phyloP scores from a whole-genome alignment of 2,797 vertebrate genomes.

The Lepilemur septentrionalis region DNA sequence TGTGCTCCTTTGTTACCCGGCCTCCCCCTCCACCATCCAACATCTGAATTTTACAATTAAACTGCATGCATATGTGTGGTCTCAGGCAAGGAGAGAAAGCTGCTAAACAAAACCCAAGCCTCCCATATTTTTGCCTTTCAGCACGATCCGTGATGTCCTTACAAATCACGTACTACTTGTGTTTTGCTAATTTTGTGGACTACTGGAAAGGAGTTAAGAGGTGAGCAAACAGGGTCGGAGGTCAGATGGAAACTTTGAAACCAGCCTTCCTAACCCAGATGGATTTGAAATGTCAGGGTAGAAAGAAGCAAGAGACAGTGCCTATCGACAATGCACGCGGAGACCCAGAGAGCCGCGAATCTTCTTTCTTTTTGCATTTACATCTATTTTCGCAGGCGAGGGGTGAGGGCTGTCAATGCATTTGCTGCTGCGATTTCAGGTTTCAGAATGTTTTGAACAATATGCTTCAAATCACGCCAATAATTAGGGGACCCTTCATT shows the following conservation, averaged over 20 bases:
- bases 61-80: not conserved
- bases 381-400: constrained; percentile 44
- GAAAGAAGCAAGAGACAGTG: not conserved
- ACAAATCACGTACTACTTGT: constrained; percentile 61
- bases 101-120: constrained; percentile 61
- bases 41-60: constrained; percentile 74
- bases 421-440: constrained; percentile 41
- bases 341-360: not conserved
- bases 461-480: not conserved
- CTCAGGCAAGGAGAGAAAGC: constrained; percentile 17
- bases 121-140: constrained; percentile 44
- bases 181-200: constrained; percentile 62
- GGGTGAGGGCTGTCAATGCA: not conserved
- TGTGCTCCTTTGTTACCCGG: constrained; percentile 26
- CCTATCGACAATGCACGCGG: not conserved
- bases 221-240: constrained; percentile 18
- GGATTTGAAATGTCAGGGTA: not conserved
- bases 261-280: not conserved
- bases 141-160: constrained; percentile 58
- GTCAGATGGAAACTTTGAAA: constrained; percentile 49
- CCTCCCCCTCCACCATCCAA: not conserved
- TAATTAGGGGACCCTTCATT: constrained; percentile 44
- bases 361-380: not conserved
- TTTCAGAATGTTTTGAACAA: constrained; percentile 71
- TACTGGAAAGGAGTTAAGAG: constrained; percentile 55